Evolutionary conservation across 2,113 vertebrate genomes (phyloP).

Genomic region (Elephantulus edwardii): DNA sequence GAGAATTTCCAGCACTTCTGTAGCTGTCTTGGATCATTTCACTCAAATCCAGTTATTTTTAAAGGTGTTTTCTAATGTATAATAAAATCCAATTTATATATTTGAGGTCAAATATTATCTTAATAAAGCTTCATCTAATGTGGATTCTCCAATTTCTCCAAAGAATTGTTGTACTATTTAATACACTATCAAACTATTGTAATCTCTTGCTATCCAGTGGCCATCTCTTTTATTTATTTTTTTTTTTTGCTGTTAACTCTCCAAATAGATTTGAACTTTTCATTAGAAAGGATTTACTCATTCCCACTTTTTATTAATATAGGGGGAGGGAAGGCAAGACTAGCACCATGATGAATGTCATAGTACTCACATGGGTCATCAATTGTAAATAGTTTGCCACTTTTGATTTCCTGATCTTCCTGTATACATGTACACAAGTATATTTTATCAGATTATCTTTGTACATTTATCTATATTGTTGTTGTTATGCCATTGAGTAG

Average conservation of each 20-base stretch:
- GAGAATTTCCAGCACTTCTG: constrained; percentile 9
- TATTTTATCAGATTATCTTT: no score
- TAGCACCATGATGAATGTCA: neutral
- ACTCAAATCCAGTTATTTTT: constrained; percentile 55
- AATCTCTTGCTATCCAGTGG: constrained; percentile 2
- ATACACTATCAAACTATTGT: neutral
- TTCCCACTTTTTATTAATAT: neutral
- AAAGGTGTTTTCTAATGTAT: constrained; percentile 52
- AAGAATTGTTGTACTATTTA: constrained; percentile 36
- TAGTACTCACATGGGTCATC: neutral
- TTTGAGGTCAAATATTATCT: constrained; percentile 33
- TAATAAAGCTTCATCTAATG: constrained; percentile 27
- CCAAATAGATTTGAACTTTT: constrained; percentile 17
- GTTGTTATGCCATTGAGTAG: no score
- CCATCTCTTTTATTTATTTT: constrained; percentile 11
- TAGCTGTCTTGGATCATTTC: constrained; percentile 43
- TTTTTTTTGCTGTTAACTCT: constrained; percentile 10
- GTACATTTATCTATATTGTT: no score
- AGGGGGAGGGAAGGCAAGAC: neutral
- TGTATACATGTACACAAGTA: neutral
- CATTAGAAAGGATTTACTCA: neutral
- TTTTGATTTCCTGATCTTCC: neutral
- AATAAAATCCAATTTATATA: constrained; percentile 40
- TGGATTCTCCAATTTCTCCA: constrained; percentile 33
- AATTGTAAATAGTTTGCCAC: neutral